Base-by-base conservation (phyloP, 2,888 invertebrate species). In the Nasonia oneida region DNA sequence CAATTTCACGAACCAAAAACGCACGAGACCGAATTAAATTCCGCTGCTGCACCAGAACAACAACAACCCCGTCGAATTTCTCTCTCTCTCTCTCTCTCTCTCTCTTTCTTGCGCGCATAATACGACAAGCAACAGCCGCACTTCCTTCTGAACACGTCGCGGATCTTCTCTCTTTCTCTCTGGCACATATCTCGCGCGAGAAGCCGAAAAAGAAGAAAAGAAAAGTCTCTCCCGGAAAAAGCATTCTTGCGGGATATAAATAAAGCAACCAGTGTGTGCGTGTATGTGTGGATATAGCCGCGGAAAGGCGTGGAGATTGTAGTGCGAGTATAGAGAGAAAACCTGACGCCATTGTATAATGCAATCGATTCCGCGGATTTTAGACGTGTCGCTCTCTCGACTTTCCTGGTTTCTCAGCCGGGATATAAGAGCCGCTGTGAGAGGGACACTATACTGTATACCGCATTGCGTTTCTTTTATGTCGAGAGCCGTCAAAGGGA, bases 361-460 rank as follows among this genome's bases (percentile, higher is more conserved):
- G 80, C 71, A 80, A 80, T 80, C 71, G 71, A 80, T 80, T 80
- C 29, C 53, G 71, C 50, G 80, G 80, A 80, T 80, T 80, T 80
- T 80, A 70, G 67, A 78, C 39, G 8, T 33, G 23, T 57, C 47
- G 39, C 10, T 53, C 23, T 77, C 53, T 53, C 73, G n/a, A 67
- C 47, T 73, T 73, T 73, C 42, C 39, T 73, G 42, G 3, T 47
- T 47, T 73, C 42, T 3, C n/a, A 18, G 42, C 73, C 57, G n/a
- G 18, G 15, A 6, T 8, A n/a, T n/a, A 61, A 61, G 57, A 61
- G 37, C 71, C 3, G 37, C 12, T 37, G n/a, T 29, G 47, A 47
- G 47, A 47, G 47, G 47, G 12, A 47, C 47, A 47, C 10, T 47
- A 47, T 47, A 47, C 10, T 10, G 8, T 8, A 10, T 37, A 39